Evolutionary conservation across 2,113 vertebrate species (phyloP).

Genomic region (Salvelinus sp.): DNA sequence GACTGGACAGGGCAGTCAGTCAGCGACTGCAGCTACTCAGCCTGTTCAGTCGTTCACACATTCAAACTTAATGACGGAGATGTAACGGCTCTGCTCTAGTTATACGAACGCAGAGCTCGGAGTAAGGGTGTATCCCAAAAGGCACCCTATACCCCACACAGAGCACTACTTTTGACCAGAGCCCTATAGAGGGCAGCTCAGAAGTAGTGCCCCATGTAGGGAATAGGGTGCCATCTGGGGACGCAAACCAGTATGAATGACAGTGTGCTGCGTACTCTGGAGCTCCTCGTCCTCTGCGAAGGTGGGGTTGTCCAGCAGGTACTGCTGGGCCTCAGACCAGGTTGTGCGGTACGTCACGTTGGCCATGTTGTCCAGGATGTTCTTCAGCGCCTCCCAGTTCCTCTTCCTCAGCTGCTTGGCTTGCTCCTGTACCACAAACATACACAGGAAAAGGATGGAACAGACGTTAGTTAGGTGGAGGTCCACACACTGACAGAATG

Average conservation of each 20-base stretch:
- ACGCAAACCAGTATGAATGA: background rate
- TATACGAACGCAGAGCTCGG: background rate
- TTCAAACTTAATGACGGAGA: background rate
- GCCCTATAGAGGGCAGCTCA: too few species aligned
- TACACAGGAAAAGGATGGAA: too few species aligned
- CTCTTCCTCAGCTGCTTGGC: slow-evolving; percentile 95
- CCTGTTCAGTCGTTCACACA: background rate
- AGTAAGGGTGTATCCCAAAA: background rate
- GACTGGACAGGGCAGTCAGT: background rate
- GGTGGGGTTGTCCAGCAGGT: slow-evolving; percentile 97
- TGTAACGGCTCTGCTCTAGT: background rate
- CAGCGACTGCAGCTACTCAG: background rate
- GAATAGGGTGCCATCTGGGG: too few species aligned
- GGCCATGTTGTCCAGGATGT: slow-evolving; percentile 98
- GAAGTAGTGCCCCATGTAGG: background rate
- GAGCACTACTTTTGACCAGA: too few species aligned
- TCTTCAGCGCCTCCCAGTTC: slow-evolving; percentile 98
- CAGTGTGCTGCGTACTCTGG: slow-evolving; percentile 79
- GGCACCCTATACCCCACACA: too few species aligned
- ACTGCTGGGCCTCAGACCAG: slow-evolving; percentile 98
- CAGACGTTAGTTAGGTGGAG: too few species aligned
- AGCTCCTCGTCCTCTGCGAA: slow-evolving; percentile 98
- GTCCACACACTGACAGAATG: too few species aligned
- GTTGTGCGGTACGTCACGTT: slow-evolving; percentile 97
- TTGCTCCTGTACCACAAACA: slow-evolving; percentile 83